Percentiles rank a stretch among this genome's conserved stretches.
Evolutionary conservation across 2,113 vertebrate genomes (phyloP).

Genomic region (Platichthys stellatus): DNA sequence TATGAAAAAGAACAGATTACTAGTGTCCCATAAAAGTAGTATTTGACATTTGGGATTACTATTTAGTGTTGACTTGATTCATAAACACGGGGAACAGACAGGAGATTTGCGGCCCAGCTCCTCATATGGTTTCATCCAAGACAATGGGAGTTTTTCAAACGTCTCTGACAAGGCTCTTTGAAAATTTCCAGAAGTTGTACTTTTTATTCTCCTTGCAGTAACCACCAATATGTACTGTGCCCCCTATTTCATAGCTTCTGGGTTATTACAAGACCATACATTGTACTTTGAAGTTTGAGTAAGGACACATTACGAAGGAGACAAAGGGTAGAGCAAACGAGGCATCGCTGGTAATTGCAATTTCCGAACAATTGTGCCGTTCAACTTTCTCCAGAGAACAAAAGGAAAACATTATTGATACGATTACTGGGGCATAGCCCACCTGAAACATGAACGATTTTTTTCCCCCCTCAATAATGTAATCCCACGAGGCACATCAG

Average conservation of each 20-base stretch:
- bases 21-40: slow-evolving; percentile 62
- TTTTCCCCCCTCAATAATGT: slow-evolving; percentile 63
- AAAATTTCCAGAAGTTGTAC: slow-evolving; percentile 72
- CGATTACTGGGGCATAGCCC: slow-evolving; percentile 79
- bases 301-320: slow-evolving; percentile 63
- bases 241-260: slow-evolving; percentile 67
- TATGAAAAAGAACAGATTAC: slow-evolving; percentile 79
- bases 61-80: slow-evolving; percentile 74
- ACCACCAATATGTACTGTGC: slow-evolving; percentile 36
- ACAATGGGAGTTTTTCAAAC: slow-evolving; percentile 69
- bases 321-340: slow-evolving; percentile 68
- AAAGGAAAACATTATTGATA: slow-evolving; percentile 81
- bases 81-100: slow-evolving; percentile 63
- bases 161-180: slow-evolving; percentile 61
- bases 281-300: slow-evolving; percentile 73
- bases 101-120: slow-evolving; percentile 61
- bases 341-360: slow-evolving; percentile 76
- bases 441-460: slow-evolving; percentile 81
- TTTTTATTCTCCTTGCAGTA: slow-evolving; percentile 33
- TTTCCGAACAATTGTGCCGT: slow-evolving; percentile 73
- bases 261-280: slow-evolving; percentile 61
- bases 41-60: slow-evolving; percentile 69
- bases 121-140: slow-evolving; percentile 61
- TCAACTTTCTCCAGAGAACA: slow-evolving; percentile 78
- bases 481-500: slow-evolving; percentile 82